Evolutionary conservation across 23 tunicate genomes (phyloP), one percentile per base, ranked within the genome.

Genomic region (Styela clava): DNA sequence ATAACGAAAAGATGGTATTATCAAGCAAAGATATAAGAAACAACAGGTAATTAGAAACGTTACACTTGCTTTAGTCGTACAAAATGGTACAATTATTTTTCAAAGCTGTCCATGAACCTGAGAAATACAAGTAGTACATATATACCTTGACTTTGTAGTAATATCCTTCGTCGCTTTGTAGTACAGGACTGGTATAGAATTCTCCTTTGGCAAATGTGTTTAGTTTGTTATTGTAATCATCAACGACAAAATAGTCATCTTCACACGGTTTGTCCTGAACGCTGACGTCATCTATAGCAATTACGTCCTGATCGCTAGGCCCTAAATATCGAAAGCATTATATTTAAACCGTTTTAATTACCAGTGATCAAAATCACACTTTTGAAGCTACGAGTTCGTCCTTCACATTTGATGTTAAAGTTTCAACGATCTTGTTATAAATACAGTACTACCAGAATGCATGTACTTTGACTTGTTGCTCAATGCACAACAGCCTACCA

Each of bases 281-380:
- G 77, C 85, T 85, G 77, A 93, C 77, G 85, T 93, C 93, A 82
- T 93, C 98, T 74, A 93, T 78, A 2, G 98, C 98, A 30, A 93
- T 81, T 2, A 69, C 86, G 36, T 93, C 98, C 52, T 86, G 35
- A 25, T 27, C 28, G 23, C 20, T 61, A 30, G 61, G 73, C 37
- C 67, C 90, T 83, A 64, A 70, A 62, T 28, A 0, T 31, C 16
- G 64, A 21, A 19, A 21, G 21, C 19, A 61, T 21, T n/a, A n/a
- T n/a, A n/a, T n/a, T n/a, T n/a, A n/a, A n/a, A n/a, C n/a, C n/a
- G n/a, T n/a, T n/a, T n/a, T n/a, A n/a, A n/a, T n/a, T n/a, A n/a
- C n/a, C n/a, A n/a, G n/a, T n/a, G n/a, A n/a, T n/a, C n/a, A n/a
- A n/a, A n/a, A n/a, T n/a, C n/a, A n/a, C n/a, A n/a, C n/a, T n/a